phyloP scores from a whole-genome alignment of 2,888 invertebrate genomes.

The Mythimna loreyi region DNA sequence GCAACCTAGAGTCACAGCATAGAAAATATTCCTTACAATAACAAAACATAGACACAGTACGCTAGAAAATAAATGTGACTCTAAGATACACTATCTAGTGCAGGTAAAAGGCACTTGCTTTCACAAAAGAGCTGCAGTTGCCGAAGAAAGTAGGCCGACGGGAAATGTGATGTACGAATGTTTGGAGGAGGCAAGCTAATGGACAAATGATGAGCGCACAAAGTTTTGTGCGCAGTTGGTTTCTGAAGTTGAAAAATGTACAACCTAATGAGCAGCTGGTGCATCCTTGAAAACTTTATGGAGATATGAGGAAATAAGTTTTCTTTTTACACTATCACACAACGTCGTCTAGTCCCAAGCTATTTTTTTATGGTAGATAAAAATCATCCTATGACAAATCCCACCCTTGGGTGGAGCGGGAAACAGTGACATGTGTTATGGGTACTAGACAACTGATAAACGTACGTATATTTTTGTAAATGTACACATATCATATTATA shows the following conservation, averaged over 20 bases:
- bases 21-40: slow-evolving; percentile 39
- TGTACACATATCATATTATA: too few relatives aligned
- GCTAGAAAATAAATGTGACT: slow-evolving; percentile 60
- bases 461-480: too few relatives aligned
- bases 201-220: slow-evolving; percentile 17
- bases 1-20: slow-evolving; percentile 14
- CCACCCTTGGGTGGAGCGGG: too few relatives aligned
- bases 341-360: too few relatives aligned
- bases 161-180: slow-evolving; percentile 39
- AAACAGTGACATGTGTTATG: too few relatives aligned
- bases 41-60: slow-evolving; percentile 39
- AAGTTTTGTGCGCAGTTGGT: not conserved
- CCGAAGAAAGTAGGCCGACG: slow-evolving; percentile 78
- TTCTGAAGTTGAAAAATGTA: not conserved
- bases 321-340: too few relatives aligned
- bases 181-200: slow-evolving; percentile 60
- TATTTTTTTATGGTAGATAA: too few relatives aligned
- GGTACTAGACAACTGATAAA: too few relatives aligned
- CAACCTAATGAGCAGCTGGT: slow-evolving; percentile 21
- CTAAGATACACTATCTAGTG: slow-evolving; percentile 66
- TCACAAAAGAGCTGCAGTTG: slow-evolving; percentile 77
- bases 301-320: not conserved
- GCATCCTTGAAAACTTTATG: not conserved
- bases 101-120: slow-evolving; percentile 82
- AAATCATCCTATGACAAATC: too few relatives aligned